Conservation (phyloP, 2,888 invertebrate species). For the Aphidoletes aphidimyza region DNA sequence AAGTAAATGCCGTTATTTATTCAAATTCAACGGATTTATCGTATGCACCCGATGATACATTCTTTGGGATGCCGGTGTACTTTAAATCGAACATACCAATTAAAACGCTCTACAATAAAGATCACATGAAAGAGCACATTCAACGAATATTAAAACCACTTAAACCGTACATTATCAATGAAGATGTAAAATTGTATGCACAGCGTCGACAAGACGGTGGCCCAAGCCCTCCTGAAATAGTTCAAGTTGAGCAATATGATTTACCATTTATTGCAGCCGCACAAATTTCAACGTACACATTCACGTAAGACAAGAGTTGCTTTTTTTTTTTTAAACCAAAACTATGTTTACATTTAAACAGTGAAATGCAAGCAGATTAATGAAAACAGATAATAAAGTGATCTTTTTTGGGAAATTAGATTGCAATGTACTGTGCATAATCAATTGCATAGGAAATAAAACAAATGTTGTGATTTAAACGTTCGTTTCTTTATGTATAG, state of each 20-base stretch:
- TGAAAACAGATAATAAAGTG: no score
- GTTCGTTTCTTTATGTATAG: no score
- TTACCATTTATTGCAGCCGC: neutral
- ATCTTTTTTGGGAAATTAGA: no score
- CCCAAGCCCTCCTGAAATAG: neutral
- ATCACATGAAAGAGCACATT: neutral
- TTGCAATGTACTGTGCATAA: no score
- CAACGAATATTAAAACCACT: neutral
- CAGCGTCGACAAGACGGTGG: neutral
- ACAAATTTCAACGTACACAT: conserved; percentile 10
- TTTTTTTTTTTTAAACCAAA: neutral
- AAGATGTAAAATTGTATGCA: neutral
- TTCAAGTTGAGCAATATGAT: neutral
- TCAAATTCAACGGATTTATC: neutral
- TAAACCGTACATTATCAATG: neutral
- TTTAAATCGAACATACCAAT: neutral
- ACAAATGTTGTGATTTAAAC: no score
- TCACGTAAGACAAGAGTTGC: neutral
- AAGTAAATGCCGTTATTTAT: neutral
- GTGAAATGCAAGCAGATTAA: no score
- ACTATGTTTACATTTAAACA: neutral
- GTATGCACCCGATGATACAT: neutral
- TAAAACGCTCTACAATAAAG: neutral
- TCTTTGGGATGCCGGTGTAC: neutral
- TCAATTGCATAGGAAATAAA: no score